Conservation (phyloP, 1,140 invertebrate genomes). For the Monomorium pharaonis region DNA sequence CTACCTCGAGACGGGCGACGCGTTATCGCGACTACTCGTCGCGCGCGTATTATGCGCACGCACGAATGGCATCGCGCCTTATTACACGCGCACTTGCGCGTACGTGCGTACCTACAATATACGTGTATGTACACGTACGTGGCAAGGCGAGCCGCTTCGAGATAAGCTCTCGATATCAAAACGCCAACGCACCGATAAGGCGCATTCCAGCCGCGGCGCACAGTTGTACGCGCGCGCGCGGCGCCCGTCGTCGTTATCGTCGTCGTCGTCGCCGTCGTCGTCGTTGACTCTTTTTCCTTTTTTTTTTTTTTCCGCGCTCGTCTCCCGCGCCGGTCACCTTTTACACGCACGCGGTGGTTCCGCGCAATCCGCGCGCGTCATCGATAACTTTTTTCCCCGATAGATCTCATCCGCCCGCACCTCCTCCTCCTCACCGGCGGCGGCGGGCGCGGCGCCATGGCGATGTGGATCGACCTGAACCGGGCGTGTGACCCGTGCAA, state of each 20-base stretch:
- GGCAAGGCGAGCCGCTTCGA: background rate
- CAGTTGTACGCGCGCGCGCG: slow-evolving; percentile 73
- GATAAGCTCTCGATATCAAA: slow-evolving; percentile 82
- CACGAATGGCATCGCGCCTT: background rate
- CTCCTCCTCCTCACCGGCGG: too few species aligned
- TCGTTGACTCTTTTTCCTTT: too few species aligned
- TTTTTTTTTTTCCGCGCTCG: too few species aligned
- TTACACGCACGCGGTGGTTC: background rate
- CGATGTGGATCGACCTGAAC: slow-evolving; percentile 54
- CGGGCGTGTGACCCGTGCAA: slow-evolving; percentile 60
- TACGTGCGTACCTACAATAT: background rate
- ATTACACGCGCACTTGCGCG: background rate
- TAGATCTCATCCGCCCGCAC: background rate
- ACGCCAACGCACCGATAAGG: slow-evolving; percentile 74
- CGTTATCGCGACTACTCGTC: background rate
- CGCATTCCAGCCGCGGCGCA: slow-evolving; percentile 75
- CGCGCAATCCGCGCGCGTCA: too few species aligned
- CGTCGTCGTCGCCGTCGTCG: too few species aligned
- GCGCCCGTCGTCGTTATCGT: slow-evolving; percentile 66
- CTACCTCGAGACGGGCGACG: background rate
- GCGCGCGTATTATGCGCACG: background rate
- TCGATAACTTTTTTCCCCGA: slow-evolving; percentile 4
- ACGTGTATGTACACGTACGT: background rate
- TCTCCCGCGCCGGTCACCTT: too few species aligned
- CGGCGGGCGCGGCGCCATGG: background rate